Percentiles rank a stretch among this genome's conserved stretches.
These are phyloP conservation scores for Smittia aterrima DNA, from an alignment of 2,888 invertebrate species.

Conservation along the genomic window DNA sequence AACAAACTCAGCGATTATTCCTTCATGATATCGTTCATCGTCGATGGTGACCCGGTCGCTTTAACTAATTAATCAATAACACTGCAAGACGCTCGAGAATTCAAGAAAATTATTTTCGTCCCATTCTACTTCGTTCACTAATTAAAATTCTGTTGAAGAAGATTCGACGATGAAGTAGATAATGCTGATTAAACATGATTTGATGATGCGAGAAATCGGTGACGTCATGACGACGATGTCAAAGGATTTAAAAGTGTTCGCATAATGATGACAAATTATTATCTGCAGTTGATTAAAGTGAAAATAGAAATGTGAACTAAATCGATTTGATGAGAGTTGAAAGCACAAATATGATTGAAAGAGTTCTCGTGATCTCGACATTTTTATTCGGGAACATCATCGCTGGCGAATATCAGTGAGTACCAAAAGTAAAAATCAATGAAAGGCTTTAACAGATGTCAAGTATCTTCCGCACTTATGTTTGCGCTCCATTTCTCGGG, in stretches of 20 bases:
- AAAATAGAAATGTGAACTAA: not conserved
- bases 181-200: constrained; percentile 12
- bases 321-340: not conserved
- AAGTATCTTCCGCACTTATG: constrained; percentile 23
- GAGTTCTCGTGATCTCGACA: constrained; percentile 48
- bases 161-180: not conserved
- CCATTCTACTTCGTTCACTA: not conserved
- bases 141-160: not conserved
- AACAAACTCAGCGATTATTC: constrained; percentile 11
- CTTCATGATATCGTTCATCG: not conserved
- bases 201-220: not conserved
- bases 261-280: not conserved
- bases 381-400: constrained; percentile 50
- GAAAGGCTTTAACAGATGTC: not conserved
- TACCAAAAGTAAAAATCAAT: constrained; percentile 39
- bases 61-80: not conserved
- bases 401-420: constrained; percentile 53
- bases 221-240: not conserved
- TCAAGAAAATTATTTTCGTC: not conserved
- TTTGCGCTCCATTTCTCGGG: constrained; percentile 17
- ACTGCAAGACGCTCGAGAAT: not conserved
- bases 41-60: not conserved
- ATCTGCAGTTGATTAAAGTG: not conserved
- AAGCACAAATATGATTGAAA: not conserved
- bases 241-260: not conserved